Conservation (phyloP, 2,113 vertebrate species). For the Elachura formosa region DNA sequence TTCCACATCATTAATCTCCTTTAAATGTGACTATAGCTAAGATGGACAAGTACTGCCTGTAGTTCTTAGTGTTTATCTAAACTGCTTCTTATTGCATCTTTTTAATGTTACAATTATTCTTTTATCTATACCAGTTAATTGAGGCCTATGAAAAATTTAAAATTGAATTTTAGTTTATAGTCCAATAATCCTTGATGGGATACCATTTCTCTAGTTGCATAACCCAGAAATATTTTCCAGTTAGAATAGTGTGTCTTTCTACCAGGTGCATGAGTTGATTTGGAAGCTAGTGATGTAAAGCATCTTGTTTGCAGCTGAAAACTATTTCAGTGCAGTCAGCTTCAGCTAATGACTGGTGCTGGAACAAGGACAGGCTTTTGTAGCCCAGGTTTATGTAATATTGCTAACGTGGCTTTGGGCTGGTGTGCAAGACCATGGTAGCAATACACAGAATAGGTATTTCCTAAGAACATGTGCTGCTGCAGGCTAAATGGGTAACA, state of each 20-base stretch:
- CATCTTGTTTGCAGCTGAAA: not conserved
- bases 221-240: not conserved
- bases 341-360: not conserved
- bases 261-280: not conserved
- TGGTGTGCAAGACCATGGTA: not conserved
- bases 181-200: not conserved
- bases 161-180: not conserved
- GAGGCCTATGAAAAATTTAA: not conserved
- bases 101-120: not conserved
- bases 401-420: not conserved
- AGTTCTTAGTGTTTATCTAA: not conserved
- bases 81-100: not conserved
- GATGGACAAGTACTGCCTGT: not conserved
- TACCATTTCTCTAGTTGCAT: not conserved
- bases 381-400: not conserved
- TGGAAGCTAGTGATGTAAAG: not conserved
- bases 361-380: not conserved
- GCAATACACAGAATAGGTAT: not conserved
- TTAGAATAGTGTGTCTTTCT: not conserved
- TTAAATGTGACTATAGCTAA: not conserved
- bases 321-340: not conserved
- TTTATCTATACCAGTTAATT: not conserved
- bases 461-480: not conserved
- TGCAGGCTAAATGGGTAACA: not conserved
- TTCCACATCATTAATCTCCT: not conserved